Evolutionary conservation across 2,113 vertebrate species (phyloP), one percentile per base, ranked within the genome.

Genomic region (Ptychochromis oligacanthus): DNA sequence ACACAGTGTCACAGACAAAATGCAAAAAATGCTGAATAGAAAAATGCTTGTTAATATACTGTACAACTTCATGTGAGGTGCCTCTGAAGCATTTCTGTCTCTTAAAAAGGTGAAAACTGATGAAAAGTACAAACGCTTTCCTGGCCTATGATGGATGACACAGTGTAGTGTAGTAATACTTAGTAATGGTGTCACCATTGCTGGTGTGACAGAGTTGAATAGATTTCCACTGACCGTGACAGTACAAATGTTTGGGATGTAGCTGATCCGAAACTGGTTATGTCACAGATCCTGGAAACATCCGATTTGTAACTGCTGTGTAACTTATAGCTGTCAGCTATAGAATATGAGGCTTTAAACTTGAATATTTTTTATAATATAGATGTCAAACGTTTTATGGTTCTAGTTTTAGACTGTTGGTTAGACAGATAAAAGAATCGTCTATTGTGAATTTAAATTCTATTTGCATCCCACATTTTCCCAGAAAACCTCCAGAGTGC

Each of bases 1-100:
- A 65, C 7, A 40, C 2, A 1, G n/a, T 0, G n/a, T 65, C 7
- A 65, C 62, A 0, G 20, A 38, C 38, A n/a, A n/a, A n/a, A n/a
- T n/a, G n/a, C n/a, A n/a, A n/a, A n/a, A n/a, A n/a, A n/a, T n/a
- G n/a, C n/a, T 43, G 38, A 43, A 3, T 46, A 43, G 15, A 24
- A 17, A 15, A 46, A 43, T 46, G 14, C 0, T 65, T 65, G 38
- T 65, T 43, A 43, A 15, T 6, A 24, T 65, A 65, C 14, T 24
- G 38, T 43, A 65, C 62, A 46, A 46, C 38, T 26, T 26, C 4
- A 65, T 75, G 20, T 38, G 31, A 75, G 46, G n/a, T 36, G 70
- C 20, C 20, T 36, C 31, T 75, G 31, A 56, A 18, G 59, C 2
- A 7, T 34, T 60, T 31, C 43, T 43, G 26, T 26, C 55, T 75